Conservation (phyloP, 1,140 invertebrate genomes). For the Bombus fervidus region DNA sequence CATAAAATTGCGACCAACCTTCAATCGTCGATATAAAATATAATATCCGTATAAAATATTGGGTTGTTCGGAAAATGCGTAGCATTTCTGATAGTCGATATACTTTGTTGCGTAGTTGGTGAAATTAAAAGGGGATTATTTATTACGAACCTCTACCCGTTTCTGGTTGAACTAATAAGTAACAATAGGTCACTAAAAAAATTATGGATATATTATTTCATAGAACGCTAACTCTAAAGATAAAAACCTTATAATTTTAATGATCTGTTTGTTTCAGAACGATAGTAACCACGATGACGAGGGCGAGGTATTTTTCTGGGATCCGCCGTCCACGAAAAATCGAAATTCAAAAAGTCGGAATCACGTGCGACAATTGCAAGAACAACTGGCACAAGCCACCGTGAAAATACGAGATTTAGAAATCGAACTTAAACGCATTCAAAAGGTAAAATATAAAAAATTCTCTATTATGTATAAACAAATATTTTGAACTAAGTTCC, state of each 20-base stretch:
- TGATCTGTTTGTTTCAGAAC: constrained; percentile 66
- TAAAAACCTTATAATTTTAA: constrained; percentile 6
- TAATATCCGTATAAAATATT: neutral
- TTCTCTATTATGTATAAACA: neutral
- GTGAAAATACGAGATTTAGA: constrained; percentile 78
- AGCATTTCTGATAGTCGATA: neutral
- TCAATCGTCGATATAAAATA: neutral
- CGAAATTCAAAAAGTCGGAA: constrained; percentile 66
- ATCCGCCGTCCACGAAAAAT: constrained; percentile 71
- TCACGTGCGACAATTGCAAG: constrained; percentile 72
- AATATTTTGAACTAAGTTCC: neutral
- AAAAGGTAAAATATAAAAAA: constrained; percentile 63
- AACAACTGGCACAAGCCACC: constrained; percentile 79
- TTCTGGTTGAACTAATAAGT: too few relatives aligned
- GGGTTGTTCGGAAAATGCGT: neutral
- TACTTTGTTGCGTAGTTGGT: neutral
- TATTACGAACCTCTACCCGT: neutral
- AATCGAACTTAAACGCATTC: constrained; percentile 71
- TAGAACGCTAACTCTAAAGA: neutral
- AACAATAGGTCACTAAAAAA: too few relatives aligned
- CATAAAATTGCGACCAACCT: neutral
- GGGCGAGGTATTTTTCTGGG: constrained; percentile 76
- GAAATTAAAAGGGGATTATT: neutral
- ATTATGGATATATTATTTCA: too few relatives aligned
- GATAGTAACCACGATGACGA: constrained; percentile 71